These are phyloP conservation scores for Sardina pilchardus DNA, from an alignment of 2,113 vertebrate species.

Conservation along the genomic window DNA sequence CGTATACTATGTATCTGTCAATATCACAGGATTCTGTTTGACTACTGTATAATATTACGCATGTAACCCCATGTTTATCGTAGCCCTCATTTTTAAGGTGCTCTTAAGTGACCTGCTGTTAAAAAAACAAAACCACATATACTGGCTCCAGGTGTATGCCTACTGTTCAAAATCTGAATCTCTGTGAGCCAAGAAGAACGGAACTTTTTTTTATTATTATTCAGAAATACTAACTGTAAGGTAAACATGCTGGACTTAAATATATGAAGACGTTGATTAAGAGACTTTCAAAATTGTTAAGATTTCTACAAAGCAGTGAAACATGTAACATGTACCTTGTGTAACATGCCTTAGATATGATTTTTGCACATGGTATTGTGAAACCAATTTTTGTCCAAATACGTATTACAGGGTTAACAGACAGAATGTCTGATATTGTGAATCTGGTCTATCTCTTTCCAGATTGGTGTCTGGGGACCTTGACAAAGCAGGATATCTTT, in stretches of 20 bases:
- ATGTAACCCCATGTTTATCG: conserved; percentile 17
- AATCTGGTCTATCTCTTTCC: neutral
- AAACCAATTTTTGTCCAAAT: conserved; percentile 24
- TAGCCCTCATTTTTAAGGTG: conserved; percentile 21
- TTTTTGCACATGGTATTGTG: conserved; percentile 46
- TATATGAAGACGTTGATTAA: neutral
- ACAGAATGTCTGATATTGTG: conserved; percentile 1
- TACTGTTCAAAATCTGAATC: conserved; percentile 16
- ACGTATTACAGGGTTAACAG: conserved; percentile 40
- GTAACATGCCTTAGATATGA: conserved; percentile 54
- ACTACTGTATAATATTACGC: conserved; percentile 25
- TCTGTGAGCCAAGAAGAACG: conserved; percentile 60
- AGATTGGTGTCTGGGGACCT: neutral
- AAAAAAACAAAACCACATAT: conserved; percentile 7
- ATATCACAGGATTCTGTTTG: neutral
- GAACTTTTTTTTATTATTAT: conserved; percentile 34
- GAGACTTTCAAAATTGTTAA: neutral
- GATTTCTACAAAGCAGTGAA: neutral
- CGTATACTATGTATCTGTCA: neutral
- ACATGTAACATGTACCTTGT: conserved; percentile 3
- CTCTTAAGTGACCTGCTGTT: conserved; percentile 32
- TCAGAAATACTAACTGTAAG: neutral
- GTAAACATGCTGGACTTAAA: neutral
- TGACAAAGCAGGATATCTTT: neutral
- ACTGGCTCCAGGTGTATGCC: neutral